Evolutionary conservation across 2,888 invertebrate species (phyloP).

Genomic region (Isotomurus palustris): DNA sequence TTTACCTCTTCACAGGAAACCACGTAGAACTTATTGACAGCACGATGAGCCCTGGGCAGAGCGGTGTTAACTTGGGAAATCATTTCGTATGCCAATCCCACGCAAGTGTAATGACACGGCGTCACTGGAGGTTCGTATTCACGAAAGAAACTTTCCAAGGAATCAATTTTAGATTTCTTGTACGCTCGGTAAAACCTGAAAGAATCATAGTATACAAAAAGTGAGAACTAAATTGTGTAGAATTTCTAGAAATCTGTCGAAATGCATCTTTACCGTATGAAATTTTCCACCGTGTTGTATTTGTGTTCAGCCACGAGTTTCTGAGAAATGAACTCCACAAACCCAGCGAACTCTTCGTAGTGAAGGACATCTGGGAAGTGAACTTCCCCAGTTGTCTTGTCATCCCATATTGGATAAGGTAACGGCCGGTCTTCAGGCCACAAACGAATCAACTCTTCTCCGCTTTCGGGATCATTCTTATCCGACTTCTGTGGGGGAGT

Average conservation of each 20-base stretch:
- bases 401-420: conserved; percentile 72
- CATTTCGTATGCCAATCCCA: conserved; percentile 78
- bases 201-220: conserved; percentile 4
- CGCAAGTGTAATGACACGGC: conserved; percentile 76
- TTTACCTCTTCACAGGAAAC: conserved; percentile 81
- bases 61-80: conserved; percentile 60
- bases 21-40: conserved; percentile 64
- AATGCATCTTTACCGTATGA: conserved; percentile 60
- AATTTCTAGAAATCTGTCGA: neutral
- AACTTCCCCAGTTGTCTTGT: conserved; percentile 50
- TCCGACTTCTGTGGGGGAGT: neutral
- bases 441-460: conserved; percentile 49
- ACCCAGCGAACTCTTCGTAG: conserved; percentile 74
- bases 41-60: conserved; percentile 63
- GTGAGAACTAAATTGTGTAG: neutral
- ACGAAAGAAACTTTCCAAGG: conserved; percentile 66
- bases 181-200: conserved; percentile 62
- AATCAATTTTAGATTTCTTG: conserved; percentile 56
- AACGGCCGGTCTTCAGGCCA: conserved; percentile 68
- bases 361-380: conserved; percentile 57
- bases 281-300: conserved; percentile 85
- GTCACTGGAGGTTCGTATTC: conserved; percentile 74
- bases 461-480: neutral
- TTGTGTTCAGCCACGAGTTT: conserved; percentile 75
- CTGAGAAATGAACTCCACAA: conserved; percentile 74